phyloP scores from a whole-genome alignment of 2,797 vertebrate species.

The Pogoniulus pusillus region DNA sequence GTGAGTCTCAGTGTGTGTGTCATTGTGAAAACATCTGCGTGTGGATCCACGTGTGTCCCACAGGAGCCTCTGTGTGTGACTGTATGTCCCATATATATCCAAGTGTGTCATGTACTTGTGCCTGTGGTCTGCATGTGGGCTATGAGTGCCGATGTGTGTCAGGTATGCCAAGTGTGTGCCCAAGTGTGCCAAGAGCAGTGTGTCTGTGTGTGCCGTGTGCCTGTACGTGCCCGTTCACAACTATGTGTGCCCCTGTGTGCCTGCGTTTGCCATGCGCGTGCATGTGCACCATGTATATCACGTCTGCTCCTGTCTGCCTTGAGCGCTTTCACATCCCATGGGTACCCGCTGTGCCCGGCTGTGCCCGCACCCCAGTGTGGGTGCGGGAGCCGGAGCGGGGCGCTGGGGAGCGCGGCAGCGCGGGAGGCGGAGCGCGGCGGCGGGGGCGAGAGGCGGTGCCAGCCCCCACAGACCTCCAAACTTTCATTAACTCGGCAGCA shows the following conservation, averaged over 20 bases:
- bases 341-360: not conserved
- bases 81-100: rapidly evolving
- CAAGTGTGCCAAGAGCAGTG: not conserved
- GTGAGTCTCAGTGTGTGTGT: not conserved
- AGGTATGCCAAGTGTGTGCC: not conserved
- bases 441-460: constrained; percentile 72
- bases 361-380: not conserved
- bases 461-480: constrained; percentile 73
- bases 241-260: too few species aligned
- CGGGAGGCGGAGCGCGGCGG: constrained; percentile 53
- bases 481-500: constrained; percentile 77
- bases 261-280: not conserved
- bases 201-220: not conserved
- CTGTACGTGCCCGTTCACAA: too few species aligned
- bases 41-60: rapidly evolving
- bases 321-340: not conserved
- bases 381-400: not conserved
- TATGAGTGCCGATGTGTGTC: not conserved
- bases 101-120: rapidly evolving
- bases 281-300: not conserved
- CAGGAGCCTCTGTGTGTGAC: not conserved
- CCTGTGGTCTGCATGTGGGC: not conserved
- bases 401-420: constrained; percentile 39
- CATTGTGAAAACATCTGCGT: rapidly evolving
- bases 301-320: not conserved